Evolutionary conservation across 2,888 invertebrate species (phyloP), one percentile per base, ranked within the genome.

Genomic region (Machimus atricapillus): DNA sequence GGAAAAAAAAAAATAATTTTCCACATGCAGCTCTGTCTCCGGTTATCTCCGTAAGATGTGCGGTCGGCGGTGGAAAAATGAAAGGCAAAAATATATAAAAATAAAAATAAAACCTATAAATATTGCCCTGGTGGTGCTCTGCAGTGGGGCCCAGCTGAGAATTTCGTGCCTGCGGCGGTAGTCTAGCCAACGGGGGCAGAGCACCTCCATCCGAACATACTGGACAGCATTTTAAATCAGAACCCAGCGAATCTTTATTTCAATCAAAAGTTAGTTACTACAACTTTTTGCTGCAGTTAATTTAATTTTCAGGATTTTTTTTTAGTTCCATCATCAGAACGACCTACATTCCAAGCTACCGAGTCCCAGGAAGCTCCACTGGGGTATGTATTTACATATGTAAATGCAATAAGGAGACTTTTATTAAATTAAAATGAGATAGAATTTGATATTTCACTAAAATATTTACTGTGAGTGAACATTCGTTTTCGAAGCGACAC

Each of bases 61-160:
- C 34, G 58, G 58, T 52, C n/a, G 52, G 8, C 2, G 66, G 66
- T 76, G 76, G n/a, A 34, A 27, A 56, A 56, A 8, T 8, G 56
- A 46, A 14, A 46, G n/a, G n/a, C 14, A 56, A n/a, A 56, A 19
- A 56, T 16, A 19, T 6, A 23, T 27, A 66, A 14, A 66, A 66
- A 66, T 19, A 66, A 66, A 66, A 66, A 27, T 31, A 66, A 37
- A 12, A 58, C 82, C 82, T 82, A 82, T 82, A 82, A 82, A 82
- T 82, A 82, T 82, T 82, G 37, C 82, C 82, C 14, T 31, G 34
- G 19, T 34, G 37, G 23, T 19, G 58, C 81, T 82, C 82, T 82
- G 58, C 82, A 82, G 82, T 82, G 82, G 19, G 56, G 82, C 82
- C 56, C 82, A 82, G 82, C 56, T 82, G 82, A 56, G 37, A 37